A percentile compares a stretch with the other conserved stretches of the same genome.
Conservation (phyloP, 2,797 vertebrate species). For the Chelon labrosus region DNA sequence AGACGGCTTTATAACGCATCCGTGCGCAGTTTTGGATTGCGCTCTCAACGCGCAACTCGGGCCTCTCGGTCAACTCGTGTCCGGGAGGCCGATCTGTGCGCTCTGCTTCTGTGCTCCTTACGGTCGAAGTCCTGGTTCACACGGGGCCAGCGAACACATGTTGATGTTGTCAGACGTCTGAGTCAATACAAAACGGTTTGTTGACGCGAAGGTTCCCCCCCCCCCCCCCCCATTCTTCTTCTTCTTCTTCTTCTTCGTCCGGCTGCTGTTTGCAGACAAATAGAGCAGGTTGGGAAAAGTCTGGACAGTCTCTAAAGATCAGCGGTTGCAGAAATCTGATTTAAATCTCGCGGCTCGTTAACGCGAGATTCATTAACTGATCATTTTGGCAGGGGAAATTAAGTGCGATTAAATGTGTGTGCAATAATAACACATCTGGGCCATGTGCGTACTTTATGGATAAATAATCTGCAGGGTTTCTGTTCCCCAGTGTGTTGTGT, state of each 20-base stretch:
- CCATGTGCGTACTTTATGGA: not conserved
- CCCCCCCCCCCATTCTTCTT: not conserved
- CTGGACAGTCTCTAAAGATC: not conserved
- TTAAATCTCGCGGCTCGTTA: not conserved
- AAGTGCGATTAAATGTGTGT: no score
- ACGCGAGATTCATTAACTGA: not conserved
- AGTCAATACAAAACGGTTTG: conserved; percentile 63
- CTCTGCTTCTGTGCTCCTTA: conserved; percentile 2
- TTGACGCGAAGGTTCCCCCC: conserved; percentile 21
- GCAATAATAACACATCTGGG: not conserved
- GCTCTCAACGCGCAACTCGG: not conserved
- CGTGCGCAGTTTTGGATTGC: not conserved
- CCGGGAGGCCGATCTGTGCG: conserved; percentile 22
- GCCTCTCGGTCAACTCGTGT: no score
- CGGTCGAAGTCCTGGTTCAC: conserved; percentile 40
- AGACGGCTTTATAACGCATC: not conserved
- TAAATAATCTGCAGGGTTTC: not conserved
- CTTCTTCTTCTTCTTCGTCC: not conserved
- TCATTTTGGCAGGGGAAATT: not conserved
- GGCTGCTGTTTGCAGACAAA: conserved; percentile 47
- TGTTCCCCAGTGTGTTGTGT: not conserved
- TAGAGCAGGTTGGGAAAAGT: not conserved
- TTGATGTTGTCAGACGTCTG: conserved; percentile 69
- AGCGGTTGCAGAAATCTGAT: not conserved
- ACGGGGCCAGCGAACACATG: conserved; percentile 45